Evolutionary conservation across 2,113 vertebrate genomes (phyloP).

Genomic region (Sarotherodon lohbergeri): DNA sequence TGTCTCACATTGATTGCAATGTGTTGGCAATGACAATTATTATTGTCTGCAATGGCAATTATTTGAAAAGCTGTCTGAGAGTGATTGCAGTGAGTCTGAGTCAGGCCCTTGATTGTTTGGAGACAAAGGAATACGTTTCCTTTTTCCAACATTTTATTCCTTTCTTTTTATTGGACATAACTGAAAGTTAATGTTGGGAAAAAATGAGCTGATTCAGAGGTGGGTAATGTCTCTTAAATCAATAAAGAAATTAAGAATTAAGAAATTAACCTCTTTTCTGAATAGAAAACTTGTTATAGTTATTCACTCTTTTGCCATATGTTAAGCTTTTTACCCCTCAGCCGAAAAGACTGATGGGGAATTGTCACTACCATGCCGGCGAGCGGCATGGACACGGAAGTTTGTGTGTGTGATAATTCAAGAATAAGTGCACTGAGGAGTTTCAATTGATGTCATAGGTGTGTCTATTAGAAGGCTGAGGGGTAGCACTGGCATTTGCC

Average conservation of each 20-base stretch:
- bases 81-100: background rate
- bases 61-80: background rate
- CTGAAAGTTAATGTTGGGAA: background rate
- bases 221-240: background rate
- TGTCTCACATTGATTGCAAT: background rate
- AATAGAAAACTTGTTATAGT: background rate
- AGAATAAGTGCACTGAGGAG: background rate
- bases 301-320: background rate
- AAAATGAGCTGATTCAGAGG: background rate
- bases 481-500: background rate
- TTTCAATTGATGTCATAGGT: background rate
- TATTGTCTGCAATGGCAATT: background rate
- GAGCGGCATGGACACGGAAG: background rate
- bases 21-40: background rate
- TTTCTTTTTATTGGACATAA: background rate
- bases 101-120: background rate
- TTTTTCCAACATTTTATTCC: background rate
- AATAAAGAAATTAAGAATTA: background rate
- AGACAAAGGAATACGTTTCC: background rate
- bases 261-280: background rate
- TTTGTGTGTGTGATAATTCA: background rate
- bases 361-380: background rate
- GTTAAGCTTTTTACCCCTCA: background rate
- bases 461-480: background rate
- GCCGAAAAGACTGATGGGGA: background rate